Base-by-base conservation (phyloP, 2,113 vertebrate genomes). In the Gulo gulo region DNA sequence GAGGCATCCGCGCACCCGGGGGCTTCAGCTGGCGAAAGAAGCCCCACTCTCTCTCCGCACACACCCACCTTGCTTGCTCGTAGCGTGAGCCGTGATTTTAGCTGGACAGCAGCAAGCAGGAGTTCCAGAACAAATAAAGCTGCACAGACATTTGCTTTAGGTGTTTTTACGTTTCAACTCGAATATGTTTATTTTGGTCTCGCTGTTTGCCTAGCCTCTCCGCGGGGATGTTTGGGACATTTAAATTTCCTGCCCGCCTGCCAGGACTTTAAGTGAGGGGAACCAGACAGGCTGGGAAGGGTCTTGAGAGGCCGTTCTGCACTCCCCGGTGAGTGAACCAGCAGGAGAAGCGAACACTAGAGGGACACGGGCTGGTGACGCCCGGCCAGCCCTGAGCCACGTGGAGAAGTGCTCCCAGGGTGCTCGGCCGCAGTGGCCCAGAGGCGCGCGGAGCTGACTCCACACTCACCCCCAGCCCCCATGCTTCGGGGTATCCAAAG, bases 101-200 rank as follows among this genome's bases (percentile, higher is more conserved):
- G 42, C 34, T 21, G 92, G 71, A 91, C 52, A 78, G 65, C 89
- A 92, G 82, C 81, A 74, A 61, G 91, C 84, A 11, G 1, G 80
- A 81, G 78, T 96, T 97, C 97, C 84, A 80, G 86, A 85, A 84
- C 97, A 97, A 98, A 97, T 94, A 90, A 94, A 74, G 76, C 95
- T 39, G 24, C 29, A 23, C 26, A 80, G 96, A 73, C 94, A 34
- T 74, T 97, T 95, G 94, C 97, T 97, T 65, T 26, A 69, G 98
- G 97, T 88, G 0, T 95, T 97, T 97, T 95, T 92, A 39, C 67
- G 26, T 81, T 92, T 97, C 59, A 55, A 61, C 82, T 88, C 69
- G 93, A 94, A 79, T 95, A 39, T 95, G 96, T 97, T 96, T 88
- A 91, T 95, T 97, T 93, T 7, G 14, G 34, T 67, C 92, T 76